These are phyloP conservation scores for Glareola pratincola DNA, from an alignment of 2,113 vertebrate genomes.

Conservation along the genomic window DNA sequence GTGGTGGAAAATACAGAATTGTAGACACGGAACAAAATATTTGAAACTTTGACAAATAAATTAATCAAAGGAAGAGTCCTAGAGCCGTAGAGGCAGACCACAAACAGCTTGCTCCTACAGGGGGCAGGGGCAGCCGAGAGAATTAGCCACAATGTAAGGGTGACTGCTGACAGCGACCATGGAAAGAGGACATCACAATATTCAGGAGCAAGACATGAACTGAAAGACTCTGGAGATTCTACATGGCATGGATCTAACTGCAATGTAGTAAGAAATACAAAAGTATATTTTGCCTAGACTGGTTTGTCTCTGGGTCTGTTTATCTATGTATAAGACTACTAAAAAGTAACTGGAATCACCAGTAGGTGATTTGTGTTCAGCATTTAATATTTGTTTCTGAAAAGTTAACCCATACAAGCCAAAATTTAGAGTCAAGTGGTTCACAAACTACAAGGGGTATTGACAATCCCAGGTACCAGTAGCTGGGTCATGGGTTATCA, in stretches of 20 bases:
- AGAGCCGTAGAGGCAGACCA: not conserved
- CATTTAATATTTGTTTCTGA: not conserved
- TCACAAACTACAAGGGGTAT: not conserved
- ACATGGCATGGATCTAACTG: not conserved
- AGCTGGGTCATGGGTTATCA: not conserved
- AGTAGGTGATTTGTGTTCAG: not conserved
- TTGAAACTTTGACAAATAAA: not conserved
- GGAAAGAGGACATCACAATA: not conserved
- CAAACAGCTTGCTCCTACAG: not conserved
- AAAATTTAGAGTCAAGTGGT: not conserved
- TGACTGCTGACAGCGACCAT: not conserved
- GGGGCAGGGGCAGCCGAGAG: not conserved
- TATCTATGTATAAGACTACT: not conserved
- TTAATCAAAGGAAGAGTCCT: not conserved
- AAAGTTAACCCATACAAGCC: not conserved
- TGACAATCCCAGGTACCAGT: not conserved
- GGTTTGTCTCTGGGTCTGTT: not conserved
- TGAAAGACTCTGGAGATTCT: not conserved
- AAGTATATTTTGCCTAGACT: not conserved
- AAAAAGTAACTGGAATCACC: not conserved
- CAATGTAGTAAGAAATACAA: not conserved
- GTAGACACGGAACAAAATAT: not conserved
- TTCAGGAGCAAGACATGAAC: not conserved
- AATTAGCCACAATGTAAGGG: rapidly evolving
- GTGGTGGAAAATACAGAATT: not conserved